Conservation (phyloP, 1,140 invertebrate genomes). For the Thaumatotibia leucotreta region DNA sequence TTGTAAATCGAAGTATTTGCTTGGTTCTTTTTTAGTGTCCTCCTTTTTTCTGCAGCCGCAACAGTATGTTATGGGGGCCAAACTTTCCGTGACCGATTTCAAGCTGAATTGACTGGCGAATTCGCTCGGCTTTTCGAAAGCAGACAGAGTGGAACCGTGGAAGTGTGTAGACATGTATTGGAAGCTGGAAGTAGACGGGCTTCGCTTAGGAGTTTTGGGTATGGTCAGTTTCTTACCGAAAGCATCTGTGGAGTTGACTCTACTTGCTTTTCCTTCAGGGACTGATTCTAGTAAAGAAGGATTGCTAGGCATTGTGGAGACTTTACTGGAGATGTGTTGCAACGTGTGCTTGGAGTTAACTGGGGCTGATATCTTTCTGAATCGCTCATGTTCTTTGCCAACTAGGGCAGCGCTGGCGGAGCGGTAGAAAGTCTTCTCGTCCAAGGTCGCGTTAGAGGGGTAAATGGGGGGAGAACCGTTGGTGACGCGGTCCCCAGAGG, state of each 20-base stretch:
- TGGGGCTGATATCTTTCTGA: slow-evolving; percentile 62
- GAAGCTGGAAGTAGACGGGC: slow-evolving; percentile 87
- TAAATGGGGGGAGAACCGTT: slow-evolving; percentile 56
- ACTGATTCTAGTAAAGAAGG: slow-evolving; percentile 57
- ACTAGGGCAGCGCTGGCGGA: slow-evolving; percentile 76
- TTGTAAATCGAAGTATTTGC: slow-evolving; percentile 86
- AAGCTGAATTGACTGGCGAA: slow-evolving; percentile 86
- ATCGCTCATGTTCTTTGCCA: slow-evolving; percentile 37
- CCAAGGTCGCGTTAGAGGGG: slow-evolving; percentile 38
- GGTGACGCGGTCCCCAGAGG: slow-evolving; percentile 32
- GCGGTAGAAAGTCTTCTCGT: slow-evolving; percentile 64
- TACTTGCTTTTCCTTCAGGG: slow-evolving; percentile 49
- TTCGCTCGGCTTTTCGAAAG: slow-evolving; percentile 84
- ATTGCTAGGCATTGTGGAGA: slow-evolving; percentile 44
- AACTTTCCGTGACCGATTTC: slow-evolving; percentile 80
- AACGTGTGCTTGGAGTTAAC: slow-evolving; percentile 47
- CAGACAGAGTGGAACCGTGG: slow-evolving; percentile 88
- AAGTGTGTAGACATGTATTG: slow-evolving; percentile 90
- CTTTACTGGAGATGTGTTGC: slow-evolving; percentile 53
- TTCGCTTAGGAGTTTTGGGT: slow-evolving; percentile 77
- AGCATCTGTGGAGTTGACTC: slow-evolving; percentile 50
- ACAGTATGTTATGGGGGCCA: slow-evolving; percentile 66
- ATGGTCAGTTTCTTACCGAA: slow-evolving; percentile 52
- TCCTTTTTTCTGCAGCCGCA: slow-evolving; percentile 62
- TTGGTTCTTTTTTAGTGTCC: slow-evolving; percentile 66